Evolutionary conservation across 2,113 vertebrate genomes (phyloP), one percentile per base, ranked within the genome.

Genomic region (Nipponia nippon): DNA sequence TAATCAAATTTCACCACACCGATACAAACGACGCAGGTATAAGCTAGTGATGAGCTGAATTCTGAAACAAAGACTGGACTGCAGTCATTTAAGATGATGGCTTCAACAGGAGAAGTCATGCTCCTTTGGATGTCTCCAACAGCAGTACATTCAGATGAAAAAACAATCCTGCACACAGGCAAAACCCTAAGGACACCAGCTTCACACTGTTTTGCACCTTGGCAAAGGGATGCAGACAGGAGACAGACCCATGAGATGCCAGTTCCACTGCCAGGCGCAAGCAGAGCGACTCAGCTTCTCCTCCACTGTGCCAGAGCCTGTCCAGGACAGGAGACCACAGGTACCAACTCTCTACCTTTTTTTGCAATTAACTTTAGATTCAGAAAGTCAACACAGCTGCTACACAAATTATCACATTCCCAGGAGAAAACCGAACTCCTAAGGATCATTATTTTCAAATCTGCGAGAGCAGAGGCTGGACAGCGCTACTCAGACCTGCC

Each of bases 121-220:
- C 7, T 27, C 49, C 36, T 61, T 30, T 50, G 69, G 17, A 2
- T 15, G 25, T 32, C 26, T 83, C 71, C 84, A 80, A 36, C 50
- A 52, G 27, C 17, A 17, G 7, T 1, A 40, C 7, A 7, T 18
- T 16, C 32, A 59, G 27, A 42, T 13, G 18, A 46, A 66, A 72
- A 53, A 32, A 19, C 7, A 50, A 27, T 3, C 11, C 18, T 3
- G 0, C 16, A 11, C 40, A 30, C 20, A 49, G 11, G 4, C 16
- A 61, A 82, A 83, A 50, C 0, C 20, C 49, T 36, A 32, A 19
- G 0, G 1, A 44, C 34, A 42, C 10, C 26, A 62, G 19, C 53
- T 40, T 22, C 29, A 29, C 21, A 32, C 11, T 5, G 11, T 11
- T 23, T 38, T 30, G 42, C 36, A 29, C 4, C 29, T 1, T 13